Evolutionary conservation across 2,888 invertebrate genomes (phyloP).

Genomic region (Phorcus lineatus): DNA sequence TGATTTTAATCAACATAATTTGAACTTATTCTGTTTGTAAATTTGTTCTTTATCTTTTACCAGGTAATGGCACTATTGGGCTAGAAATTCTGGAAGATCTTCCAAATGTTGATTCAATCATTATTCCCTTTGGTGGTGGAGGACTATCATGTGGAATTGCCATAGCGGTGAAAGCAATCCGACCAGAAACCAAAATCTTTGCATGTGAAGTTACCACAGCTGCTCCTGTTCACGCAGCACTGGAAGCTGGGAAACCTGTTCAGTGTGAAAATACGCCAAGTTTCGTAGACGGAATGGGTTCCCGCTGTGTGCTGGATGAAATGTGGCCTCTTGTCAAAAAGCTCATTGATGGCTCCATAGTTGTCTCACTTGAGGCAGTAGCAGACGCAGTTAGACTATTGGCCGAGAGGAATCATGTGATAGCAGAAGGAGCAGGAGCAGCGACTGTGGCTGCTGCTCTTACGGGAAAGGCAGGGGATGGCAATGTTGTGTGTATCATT

Average conservation of each 20-base stretch:
- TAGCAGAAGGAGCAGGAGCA: conserved; percentile 73
- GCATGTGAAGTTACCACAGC: conserved; percentile 71
- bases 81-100: conserved; percentile 71
- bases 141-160: conserved; percentile 69
- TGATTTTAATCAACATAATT: no score
- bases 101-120: conserved; percentile 68
- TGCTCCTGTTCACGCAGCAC: conserved; percentile 63
- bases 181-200: conserved; percentile 53
- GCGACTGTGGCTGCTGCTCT: conserved; percentile 62
- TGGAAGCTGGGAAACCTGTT: conserved; percentile 55
- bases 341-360: conserved; percentile 61
- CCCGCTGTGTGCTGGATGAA: conserved; percentile 60
- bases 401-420: conserved; percentile 65
- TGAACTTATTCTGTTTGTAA: background rate
- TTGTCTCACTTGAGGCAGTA: conserved; percentile 62
- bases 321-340: conserved; percentile 68
- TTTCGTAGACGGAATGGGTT: conserved; percentile 73
- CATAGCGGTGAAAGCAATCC: conserved; percentile 60
- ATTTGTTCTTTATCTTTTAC: background rate
- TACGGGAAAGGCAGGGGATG: conserved; percentile 52
- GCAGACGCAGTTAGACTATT: conserved; percentile 63
- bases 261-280: conserved; percentile 54
- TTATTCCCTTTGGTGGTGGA: conserved; percentile 72
- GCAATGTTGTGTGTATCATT: conserved; percentile 70
- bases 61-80: conserved; percentile 72